Base-by-base conservation (phyloP, 2,113 vertebrate species). In the Phaethornis superciliosus region DNA sequence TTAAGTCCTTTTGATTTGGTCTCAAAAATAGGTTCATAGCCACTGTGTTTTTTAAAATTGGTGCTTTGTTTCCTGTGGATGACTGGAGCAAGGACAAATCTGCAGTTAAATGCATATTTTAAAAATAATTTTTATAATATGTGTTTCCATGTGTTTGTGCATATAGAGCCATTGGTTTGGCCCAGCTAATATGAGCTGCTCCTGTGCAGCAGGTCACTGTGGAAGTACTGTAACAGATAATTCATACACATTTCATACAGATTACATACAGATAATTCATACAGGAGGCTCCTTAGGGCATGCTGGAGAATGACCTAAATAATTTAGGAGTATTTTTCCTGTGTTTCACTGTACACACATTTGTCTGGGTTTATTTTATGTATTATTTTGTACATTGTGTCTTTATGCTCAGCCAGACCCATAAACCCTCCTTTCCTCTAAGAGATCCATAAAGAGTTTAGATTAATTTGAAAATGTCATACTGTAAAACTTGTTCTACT, bases 321-420 rank as follows among this genome's bases (percentile, higher is more conserved):
- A 81, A 86, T 84, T 91, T 89, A 84, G 49, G 15, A 64, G 22
- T 89, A 69, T 56, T 91, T 83, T 91, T 30, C 74, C 49, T 77
- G 33, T 81, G 63, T 37, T 89, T 94, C 77, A 68, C 46, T 72
- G 63, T 72, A 51, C 59, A 18, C 37, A 59, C 33, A 18, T 83
- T 91, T 67, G 54, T 58, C 68, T 68, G 8, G 16, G 28, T 89
- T 89, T 89, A 51, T 80, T 83, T 33, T 83, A 6, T 67, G 42
- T 89, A 64, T 89, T 91, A 64, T 83, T 91, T 93, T 81, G 68
- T 72, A 77, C 59, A 46, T 82, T 51, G 42, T 75, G 37, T 85
- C 62, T 88, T 90, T 70, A 33, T 85, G 27, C 85, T 79, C 71
- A 85, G 35, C 35, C 51, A 79, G 71, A 82, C 14, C 23, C 52